Conservation (phyloP, 2,888 invertebrate genomes). For the Metacarcinus magister region DNA sequence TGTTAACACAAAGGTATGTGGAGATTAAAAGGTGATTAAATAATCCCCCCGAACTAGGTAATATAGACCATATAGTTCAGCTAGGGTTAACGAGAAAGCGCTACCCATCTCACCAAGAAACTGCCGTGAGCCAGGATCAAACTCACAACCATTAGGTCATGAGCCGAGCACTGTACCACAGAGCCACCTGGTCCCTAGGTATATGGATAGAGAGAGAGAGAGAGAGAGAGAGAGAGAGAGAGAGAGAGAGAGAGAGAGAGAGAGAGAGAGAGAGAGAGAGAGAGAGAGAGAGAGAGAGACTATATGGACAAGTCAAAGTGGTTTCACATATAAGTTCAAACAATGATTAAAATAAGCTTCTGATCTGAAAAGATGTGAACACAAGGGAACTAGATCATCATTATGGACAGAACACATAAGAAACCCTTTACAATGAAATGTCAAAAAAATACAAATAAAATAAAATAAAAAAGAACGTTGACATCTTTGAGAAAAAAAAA, state of each 20-base stretch:
- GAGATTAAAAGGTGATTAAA: too few relatives aligned
- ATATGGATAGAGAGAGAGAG: too few relatives aligned
- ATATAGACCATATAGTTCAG: too few relatives aligned
- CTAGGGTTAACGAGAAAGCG: too few relatives aligned
- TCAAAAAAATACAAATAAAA: background rate
- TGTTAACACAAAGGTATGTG: too few relatives aligned
- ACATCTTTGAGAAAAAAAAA: background rate
- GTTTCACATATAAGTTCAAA: background rate
- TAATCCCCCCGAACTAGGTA: too few relatives aligned
- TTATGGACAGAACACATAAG: background rate
- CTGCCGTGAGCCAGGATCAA: too few relatives aligned
- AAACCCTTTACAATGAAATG: background rate
- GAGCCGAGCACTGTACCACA: too few relatives aligned
- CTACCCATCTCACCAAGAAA: too few relatives aligned
- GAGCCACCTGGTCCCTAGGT: too few relatives aligned
- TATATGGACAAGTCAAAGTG: background rate
- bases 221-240: background rate
- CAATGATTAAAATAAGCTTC: background rate
- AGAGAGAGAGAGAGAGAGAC: background rate
- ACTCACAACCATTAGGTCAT: too few relatives aligned
- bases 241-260: conserved; percentile 57
- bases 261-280: conserved; percentile 27
- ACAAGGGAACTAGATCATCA: background rate
- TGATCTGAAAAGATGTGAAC: conserved; percentile 12
- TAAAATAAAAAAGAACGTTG: too few relatives aligned